phyloP scores from a whole-genome alignment of 2,113 vertebrate species.

The Dasyurus viverrinus region DNA sequence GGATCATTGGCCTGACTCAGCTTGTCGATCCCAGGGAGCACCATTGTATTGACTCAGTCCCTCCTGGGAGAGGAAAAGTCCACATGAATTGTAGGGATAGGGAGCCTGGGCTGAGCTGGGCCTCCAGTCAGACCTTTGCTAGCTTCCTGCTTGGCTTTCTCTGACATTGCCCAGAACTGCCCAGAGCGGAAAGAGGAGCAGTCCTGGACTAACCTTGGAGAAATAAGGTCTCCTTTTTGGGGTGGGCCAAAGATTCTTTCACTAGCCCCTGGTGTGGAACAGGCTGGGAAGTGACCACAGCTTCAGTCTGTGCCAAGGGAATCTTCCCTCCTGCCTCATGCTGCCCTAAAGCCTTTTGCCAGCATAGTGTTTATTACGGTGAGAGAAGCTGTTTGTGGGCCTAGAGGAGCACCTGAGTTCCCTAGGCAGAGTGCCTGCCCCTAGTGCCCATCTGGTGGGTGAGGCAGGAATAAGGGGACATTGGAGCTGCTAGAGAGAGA shows the following conservation, averaged over 20 bases:
- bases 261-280: background rate
- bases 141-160: background rate
- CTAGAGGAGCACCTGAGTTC: background rate
- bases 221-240: background rate
- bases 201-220: background rate
- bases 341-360: background rate
- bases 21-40: background rate
- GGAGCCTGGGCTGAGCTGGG: background rate
- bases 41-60: background rate
- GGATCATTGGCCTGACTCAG: conserved; percentile 11
- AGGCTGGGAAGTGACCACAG: background rate
- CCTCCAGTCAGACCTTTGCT: background rate
- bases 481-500: background rate
- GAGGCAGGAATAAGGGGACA: background rate
- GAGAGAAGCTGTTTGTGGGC: background rate
- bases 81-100: background rate
- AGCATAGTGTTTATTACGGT: background rate
- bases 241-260: background rate
- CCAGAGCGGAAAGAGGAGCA: background rate
- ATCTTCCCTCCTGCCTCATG: background rate
- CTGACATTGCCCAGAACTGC: background rate
- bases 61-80: background rate
- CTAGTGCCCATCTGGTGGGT: background rate
- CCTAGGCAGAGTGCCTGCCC: background rate
- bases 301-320: background rate